Evolutionary conservation across 2,797 vertebrate species (phyloP).

Genomic region (Lepidocolaptes lacrymiger): DNA sequence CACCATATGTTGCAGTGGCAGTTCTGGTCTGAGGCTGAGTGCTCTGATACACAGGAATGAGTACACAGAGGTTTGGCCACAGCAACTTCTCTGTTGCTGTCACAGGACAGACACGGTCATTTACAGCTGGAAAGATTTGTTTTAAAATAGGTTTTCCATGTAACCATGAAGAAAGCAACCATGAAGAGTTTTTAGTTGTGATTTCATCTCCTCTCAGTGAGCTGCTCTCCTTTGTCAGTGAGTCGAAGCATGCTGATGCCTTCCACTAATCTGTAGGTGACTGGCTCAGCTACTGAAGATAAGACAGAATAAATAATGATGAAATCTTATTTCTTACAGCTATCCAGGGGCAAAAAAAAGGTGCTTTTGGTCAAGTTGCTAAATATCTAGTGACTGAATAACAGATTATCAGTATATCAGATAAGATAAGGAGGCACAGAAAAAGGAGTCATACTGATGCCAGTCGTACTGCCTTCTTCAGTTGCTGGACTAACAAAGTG

Average conservation of each 20-base stretch:
- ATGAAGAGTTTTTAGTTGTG: neutral
- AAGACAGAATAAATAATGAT: conserved; percentile 51
- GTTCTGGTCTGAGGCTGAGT: neutral
- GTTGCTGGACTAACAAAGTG: neutral
- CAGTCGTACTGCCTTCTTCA: neutral
- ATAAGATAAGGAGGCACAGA: conserved; percentile 27
- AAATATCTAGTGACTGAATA: conserved; percentile 57
- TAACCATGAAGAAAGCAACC: neutral
- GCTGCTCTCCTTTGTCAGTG: neutral
- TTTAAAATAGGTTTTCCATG: neutral
- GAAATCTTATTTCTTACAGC: conserved; percentile 12
- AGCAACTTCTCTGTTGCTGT: neutral
- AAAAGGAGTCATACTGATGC: neutral
- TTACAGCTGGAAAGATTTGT: neutral
- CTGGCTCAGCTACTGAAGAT: neutral
- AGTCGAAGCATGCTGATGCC: neutral
- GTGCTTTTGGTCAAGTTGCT: conserved; percentile 37
- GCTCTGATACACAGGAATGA: fast-evolving
- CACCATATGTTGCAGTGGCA: neutral
- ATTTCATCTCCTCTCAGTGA: neutral
- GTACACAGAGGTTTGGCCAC: neutral
- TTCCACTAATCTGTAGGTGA: neutral
- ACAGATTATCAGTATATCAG: neutral
- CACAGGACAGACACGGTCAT: neutral
- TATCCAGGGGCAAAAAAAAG: neutral